Percentiles rank a stretch among this genome's conserved stretches.
Conservation (phyloP, 2,113 vertebrate species). For the Podarcis cretensis region DNA sequence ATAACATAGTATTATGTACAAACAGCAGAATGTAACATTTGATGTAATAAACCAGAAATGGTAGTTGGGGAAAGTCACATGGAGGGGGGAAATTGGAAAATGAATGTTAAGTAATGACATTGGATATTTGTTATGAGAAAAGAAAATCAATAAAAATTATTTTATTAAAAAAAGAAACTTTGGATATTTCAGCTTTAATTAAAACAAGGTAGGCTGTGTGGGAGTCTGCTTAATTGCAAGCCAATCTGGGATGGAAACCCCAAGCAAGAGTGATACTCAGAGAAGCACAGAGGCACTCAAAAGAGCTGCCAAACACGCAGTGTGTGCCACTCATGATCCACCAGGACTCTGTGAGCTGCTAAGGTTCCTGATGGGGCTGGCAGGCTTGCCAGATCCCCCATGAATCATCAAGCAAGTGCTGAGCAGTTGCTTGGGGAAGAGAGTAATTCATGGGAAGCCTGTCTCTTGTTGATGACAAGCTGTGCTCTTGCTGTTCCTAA, state of each 20-base stretch:
- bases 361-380: slow-evolving; percentile 6
- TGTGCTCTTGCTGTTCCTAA: not conserved
- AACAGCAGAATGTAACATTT: too few species aligned
- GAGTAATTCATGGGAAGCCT: not conserved
- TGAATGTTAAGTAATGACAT: too few species aligned
- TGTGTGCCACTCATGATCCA: not conserved
- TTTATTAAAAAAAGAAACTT: too few species aligned
- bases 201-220: too few species aligned
- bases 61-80: too few species aligned
- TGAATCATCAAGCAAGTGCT: not conserved
- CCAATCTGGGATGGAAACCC: not conserved
- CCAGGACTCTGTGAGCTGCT: not conserved
- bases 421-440: not conserved
- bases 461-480: not conserved
- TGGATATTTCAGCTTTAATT: too few species aligned
- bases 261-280: not conserved
- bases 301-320: not conserved
- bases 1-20: too few species aligned
- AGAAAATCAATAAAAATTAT: too few species aligned
- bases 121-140: too few species aligned
- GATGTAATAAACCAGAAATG: too few species aligned
- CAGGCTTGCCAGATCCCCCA: not conserved
- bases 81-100: too few species aligned
- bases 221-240: too few species aligned
- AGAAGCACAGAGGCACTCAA: not conserved